phyloP scores from a whole-genome alignment of 37 sponge, comb jelly and placozoan species.

The Cladorhizidae sp. region DNA sequence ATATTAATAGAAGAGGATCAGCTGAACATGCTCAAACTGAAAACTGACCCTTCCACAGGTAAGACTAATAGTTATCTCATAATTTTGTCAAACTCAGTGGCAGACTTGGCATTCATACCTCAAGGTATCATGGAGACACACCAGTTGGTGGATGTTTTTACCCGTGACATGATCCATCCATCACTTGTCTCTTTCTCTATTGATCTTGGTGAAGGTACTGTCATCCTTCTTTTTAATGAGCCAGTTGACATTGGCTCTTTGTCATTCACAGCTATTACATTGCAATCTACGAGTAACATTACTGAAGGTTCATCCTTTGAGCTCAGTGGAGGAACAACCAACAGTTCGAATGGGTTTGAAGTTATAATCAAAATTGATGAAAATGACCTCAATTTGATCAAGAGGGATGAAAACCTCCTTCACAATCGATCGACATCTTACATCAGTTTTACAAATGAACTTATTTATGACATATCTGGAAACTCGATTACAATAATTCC shows the following conservation, averaged over 20 bases:
- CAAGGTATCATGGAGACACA: constrained; percentile 27
- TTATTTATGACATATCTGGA: constrained; percentile 77
- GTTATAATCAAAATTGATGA: constrained; percentile 41
- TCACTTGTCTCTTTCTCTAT: constrained; percentile 35
- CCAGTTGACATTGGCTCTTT: constrained; percentile 70
- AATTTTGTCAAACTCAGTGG: constrained; percentile 26
- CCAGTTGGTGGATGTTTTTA: background rate
- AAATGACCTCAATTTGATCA: constrained; percentile 78
- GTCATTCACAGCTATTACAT: constrained; percentile 50
- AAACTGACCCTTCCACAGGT: constrained; percentile 54
- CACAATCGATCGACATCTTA: constrained; percentile 46
- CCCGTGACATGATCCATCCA: constrained; percentile 51
- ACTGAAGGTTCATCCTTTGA: constrained; percentile 36
- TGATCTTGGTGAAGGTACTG: constrained; percentile 61
- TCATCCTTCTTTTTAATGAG: constrained; percentile 75
- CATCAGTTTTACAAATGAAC: constrained; percentile 54
- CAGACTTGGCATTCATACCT: constrained; percentile 47
- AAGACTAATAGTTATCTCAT: constrained; percentile 52
- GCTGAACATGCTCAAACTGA: constrained; percentile 69
- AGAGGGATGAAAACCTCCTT: constrained; percentile 61
- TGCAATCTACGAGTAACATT: constrained; percentile 61
- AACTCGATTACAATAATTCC: constrained; percentile 46
- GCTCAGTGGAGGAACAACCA: constrained; percentile 68
- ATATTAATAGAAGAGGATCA: constrained; percentile 62
- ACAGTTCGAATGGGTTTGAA: constrained; percentile 60